These are phyloP conservation scores for Trematomus loennbergii DNA, from an alignment of 2,113 vertebrate species.

Conservation along the genomic window DNA sequence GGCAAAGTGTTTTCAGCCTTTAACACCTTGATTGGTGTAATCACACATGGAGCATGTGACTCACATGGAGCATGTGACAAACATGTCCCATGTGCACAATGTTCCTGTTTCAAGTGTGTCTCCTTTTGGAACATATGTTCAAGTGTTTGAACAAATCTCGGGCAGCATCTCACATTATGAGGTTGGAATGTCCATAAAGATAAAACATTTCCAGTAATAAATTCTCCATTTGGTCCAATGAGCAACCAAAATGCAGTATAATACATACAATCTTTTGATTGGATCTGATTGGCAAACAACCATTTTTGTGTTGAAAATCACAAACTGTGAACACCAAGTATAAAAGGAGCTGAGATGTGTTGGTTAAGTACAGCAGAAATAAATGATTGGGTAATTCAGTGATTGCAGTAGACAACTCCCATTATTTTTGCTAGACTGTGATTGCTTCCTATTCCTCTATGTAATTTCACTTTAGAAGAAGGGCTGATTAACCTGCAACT, in stretches of 20 bases:
- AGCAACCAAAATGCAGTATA: neutral
- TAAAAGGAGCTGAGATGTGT: neutral
- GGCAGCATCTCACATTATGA: no score
- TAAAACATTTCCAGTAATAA: neutral
- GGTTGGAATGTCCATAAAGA: neutral
- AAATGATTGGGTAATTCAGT: neutral
- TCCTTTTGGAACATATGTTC: neutral
- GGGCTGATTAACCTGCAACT: neutral
- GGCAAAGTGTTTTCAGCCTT: constrained; percentile 5
- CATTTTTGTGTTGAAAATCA: neutral
- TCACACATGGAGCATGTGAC: constrained; percentile 6
- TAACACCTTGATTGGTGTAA: constrained; percentile 23
- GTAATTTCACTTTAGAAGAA: neutral
- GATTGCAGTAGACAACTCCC: neutral
- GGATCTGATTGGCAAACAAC: no score
- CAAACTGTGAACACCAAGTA: no score
- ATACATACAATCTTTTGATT: neutral
- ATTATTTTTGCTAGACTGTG: no score
- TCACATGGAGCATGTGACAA: neutral
- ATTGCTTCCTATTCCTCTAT: neutral
- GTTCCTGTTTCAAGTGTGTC: neutral
- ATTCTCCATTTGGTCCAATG: neutral
- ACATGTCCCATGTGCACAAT: neutral
- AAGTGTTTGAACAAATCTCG: neutral
- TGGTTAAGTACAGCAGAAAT: no score